These are phyloP conservation scores for Clepsis dumicolana DNA, from an alignment of 2,888 invertebrate genomes.

Conservation along the genomic window DNA sequence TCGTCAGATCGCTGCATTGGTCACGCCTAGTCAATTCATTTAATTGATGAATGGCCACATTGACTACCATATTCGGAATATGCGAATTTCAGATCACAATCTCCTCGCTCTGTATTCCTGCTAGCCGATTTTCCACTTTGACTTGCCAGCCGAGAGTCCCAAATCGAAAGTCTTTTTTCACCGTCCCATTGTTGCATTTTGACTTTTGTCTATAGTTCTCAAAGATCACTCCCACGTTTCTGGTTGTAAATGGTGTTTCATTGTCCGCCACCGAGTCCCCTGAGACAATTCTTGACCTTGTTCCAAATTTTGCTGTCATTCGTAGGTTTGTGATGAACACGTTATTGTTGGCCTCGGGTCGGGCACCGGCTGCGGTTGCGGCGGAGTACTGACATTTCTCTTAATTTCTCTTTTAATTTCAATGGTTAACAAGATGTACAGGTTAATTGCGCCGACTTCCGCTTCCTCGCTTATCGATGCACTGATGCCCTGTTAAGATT, in stretches of 20 bases:
- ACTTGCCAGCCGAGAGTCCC: conserved; percentile 33
- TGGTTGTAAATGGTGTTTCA: conserved; percentile 66
- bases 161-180: conserved; percentile 36
- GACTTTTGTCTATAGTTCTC: conserved; percentile 63
- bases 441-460: conserved; percentile 40
- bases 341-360: conserved; percentile 41
- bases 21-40: conserved; percentile 54
- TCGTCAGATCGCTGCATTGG: conserved; percentile 50
- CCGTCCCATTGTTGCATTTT: conserved; percentile 57
- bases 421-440: conserved; percentile 38
- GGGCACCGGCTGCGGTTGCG: conserved; percentile 12
- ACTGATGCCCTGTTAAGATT: conserved; percentile 41
- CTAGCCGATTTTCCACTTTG: conserved; percentile 31
- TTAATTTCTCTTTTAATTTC: conserved; percentile 42
- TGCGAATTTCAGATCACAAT: conserved; percentile 54
- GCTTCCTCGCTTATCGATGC: conserved; percentile 36
- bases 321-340: conserved; percentile 48
- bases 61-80: conserved; percentile 57
- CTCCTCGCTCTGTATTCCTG: conserved; percentile 44
- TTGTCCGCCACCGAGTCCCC: conserved; percentile 71
- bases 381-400: conserved; percentile 33
- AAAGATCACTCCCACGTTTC: conserved; percentile 78
- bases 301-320: conserved; percentile 70
- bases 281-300: conserved; percentile 81
- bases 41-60: conserved; percentile 56